These are phyloP conservation scores for Pogona vitticeps DNA, from an alignment of 2,113 vertebrate species.

Conservation along the genomic window DNA sequence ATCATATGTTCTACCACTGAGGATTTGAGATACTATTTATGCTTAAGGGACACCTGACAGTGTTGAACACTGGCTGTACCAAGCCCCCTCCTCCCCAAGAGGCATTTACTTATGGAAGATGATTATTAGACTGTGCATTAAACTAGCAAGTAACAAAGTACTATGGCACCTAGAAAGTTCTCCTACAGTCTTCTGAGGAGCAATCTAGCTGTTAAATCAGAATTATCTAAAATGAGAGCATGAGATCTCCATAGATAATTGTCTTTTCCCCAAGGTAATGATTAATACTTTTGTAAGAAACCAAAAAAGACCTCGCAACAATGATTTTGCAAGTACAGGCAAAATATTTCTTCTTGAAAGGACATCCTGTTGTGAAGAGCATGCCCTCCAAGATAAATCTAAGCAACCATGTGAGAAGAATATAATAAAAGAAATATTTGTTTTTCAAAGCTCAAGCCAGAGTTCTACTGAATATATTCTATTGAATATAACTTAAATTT, in stretches of 20 bases:
- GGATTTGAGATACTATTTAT: not conserved
- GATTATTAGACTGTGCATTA: not conserved
- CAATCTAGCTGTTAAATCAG: not conserved
- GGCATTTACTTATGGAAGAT: not conserved
- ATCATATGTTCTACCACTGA: not conserved
- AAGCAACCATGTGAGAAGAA: not conserved
- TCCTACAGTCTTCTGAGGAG: not conserved
- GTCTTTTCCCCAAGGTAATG: conserved; percentile 59
- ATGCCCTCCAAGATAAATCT: conserved; percentile 11
- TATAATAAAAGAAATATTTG: not conserved
- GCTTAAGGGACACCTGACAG: not conserved
- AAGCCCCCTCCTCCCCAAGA: not conserved
- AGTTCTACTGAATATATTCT: not conserved
- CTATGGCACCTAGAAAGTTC: not conserved
- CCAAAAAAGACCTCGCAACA: conserved; percentile 37
- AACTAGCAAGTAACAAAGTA: not conserved
- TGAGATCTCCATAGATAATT: conserved; percentile 44
- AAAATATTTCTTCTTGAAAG: conserved; percentile 20
- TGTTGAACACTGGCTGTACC: not conserved
- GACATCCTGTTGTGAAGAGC: not conserved
- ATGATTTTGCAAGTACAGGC: conserved; percentile 48
- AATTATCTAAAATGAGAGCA: conserved; percentile 11
- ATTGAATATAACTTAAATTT: not conserved
- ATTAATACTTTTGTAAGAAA: conserved; percentile 49
- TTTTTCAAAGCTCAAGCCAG: not conserved